Evolutionary conservation across 2,113 vertebrate species (phyloP).

Genomic region (Equus quagga): DNA sequence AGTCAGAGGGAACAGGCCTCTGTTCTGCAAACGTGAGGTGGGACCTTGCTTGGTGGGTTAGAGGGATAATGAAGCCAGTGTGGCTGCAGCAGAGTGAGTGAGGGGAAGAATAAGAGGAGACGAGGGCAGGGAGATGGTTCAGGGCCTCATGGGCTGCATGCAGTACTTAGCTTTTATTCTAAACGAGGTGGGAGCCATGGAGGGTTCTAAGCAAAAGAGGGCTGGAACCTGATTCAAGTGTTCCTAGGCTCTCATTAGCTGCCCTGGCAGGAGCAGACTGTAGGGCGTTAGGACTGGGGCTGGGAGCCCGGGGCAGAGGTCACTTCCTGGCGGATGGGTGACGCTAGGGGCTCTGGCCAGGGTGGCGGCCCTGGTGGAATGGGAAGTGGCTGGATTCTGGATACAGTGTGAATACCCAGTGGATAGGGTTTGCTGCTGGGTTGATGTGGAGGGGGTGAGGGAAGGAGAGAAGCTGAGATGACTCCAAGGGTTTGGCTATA

Average conservation of each 20-base stretch:
- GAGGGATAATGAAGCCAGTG: neutral
- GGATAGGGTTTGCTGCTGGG: neutral
- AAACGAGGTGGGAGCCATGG: neutral
- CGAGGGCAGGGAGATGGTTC: neutral
- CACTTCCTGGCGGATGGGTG: neutral
- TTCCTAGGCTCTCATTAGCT: neutral
- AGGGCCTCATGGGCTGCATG: neutral
- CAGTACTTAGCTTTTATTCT: neutral
- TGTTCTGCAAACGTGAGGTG: neutral
- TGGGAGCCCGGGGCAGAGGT: neutral
- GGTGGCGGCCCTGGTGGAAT: neutral
- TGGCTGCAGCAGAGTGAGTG: neutral
- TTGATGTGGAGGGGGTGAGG: neutral
- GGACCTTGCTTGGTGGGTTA: neutral
- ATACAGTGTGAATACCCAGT: neutral
- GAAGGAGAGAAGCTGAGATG: neutral
- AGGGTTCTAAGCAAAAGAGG: neutral
- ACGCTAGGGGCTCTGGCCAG: neutral
- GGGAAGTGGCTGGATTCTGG: neutral
- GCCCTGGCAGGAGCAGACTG: neutral
- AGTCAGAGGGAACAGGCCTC: neutral
- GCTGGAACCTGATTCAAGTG: neutral
- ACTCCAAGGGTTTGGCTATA: neutral
- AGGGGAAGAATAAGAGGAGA: neutral
- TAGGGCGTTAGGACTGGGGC: neutral